These are phyloP conservation scores for Philonicus albiceps DNA, from an alignment of 2,888 invertebrate species.

Conservation along the genomic window DNA sequence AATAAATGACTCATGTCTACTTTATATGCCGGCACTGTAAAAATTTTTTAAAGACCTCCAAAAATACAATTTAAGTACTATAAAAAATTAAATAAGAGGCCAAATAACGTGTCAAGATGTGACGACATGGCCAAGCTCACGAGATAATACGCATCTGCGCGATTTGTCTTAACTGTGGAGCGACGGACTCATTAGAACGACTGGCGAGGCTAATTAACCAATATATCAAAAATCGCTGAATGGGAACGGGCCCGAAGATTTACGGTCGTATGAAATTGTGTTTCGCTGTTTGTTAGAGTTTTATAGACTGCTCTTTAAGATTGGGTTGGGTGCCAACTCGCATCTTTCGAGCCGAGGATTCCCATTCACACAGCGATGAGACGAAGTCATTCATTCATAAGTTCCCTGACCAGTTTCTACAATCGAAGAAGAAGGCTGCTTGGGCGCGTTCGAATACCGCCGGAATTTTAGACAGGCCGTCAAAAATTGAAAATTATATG, in stretches of 20 bases:
- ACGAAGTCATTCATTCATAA: slow-evolving; percentile 7
- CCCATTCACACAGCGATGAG: slow-evolving; percentile 1
- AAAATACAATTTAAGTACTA: neutral
- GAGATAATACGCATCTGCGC: slow-evolving; percentile 4
- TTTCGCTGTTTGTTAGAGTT: slow-evolving; percentile 32
- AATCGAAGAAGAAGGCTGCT: neutral
- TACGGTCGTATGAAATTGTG: slow-evolving; percentile 29
- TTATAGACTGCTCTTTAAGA: neutral
- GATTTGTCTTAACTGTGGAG: slow-evolving; percentile 34
- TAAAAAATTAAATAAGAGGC: neutral
- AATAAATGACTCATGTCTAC: neutral
- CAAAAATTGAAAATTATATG: slow-evolving; percentile 36
- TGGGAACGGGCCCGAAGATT: slow-evolving; percentile 33
- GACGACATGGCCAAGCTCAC: neutral
- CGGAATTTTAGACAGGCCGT: slow-evolving; percentile 4
- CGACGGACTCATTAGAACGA: slow-evolving; percentile 28
- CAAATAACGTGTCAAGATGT: neutral
- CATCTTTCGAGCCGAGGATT: neutral
- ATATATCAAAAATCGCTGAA: slow-evolving; percentile 39
- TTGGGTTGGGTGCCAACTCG: slow-evolving; percentile 2
- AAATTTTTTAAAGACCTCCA: neutral
- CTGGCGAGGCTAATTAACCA: slow-evolving; percentile 31
- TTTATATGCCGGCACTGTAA: neutral
- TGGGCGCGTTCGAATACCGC: neutral
- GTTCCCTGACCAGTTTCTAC: slow-evolving; percentile 14